These are phyloP conservation scores for Eupithecia abbreviata DNA, from an alignment of 2,888 invertebrate species.

Conservation along the genomic window DNA sequence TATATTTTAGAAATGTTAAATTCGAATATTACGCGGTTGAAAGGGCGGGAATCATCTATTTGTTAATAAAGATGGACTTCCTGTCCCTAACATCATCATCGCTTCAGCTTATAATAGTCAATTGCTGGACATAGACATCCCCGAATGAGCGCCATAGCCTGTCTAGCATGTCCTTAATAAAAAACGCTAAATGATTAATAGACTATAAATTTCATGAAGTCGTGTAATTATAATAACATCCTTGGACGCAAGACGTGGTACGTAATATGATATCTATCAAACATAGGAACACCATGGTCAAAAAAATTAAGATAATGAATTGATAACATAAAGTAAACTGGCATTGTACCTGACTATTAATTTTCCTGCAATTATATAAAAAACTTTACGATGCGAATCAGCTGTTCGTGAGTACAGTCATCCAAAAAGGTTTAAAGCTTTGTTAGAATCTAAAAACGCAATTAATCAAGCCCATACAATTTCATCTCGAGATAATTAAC, in stretches of 20 bases:
- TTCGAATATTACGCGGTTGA: too few relatives aligned
- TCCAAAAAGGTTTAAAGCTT: background rate
- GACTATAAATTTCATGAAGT: background rate
- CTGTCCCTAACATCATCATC: background rate
- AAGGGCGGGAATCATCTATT: background rate
- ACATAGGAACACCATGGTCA: background rate
- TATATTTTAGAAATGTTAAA: too few relatives aligned
- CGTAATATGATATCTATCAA: background rate
- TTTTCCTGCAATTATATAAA: background rate
- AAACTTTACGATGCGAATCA: background rate
- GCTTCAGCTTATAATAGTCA: too few relatives aligned
- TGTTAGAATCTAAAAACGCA: background rate
- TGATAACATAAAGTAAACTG: background rate
- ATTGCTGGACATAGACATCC: too few relatives aligned
- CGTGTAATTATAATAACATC: background rate
- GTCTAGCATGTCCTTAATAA: background rate
- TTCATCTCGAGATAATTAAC: background rate
- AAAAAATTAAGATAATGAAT: slow-evolving; percentile 3
- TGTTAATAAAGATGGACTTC: background rate
- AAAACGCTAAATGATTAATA: background rate
- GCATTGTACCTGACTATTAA: background rate
- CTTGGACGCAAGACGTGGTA: background rate
- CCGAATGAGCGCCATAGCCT: too few relatives aligned
- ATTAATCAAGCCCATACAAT: background rate
- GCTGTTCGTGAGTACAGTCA: background rate